Evolutionary conservation across 2,888 invertebrate species (phyloP), one percentile per base, ranked within the genome.

Genomic region (Capitulum mitella): DNA sequence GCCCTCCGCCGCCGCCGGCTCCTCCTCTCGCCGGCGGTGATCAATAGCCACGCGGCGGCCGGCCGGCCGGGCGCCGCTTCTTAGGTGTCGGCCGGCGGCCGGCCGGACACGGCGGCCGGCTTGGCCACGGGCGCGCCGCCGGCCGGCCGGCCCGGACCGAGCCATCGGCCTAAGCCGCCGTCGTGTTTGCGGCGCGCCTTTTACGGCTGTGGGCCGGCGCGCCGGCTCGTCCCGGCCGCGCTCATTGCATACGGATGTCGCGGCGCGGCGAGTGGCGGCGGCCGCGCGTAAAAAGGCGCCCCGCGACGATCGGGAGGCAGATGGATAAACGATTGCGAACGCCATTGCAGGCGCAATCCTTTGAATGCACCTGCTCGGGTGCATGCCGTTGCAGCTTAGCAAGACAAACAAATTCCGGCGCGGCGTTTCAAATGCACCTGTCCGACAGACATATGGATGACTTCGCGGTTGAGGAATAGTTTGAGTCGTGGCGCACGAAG

Each of bases 321-420:
- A 61, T 32, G 61, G 32, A 61, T 61, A 61, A 61, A 32, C 14
- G n/a, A 61, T 61, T 61, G 61, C 61, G 12, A 32, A 32, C 61
- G 32, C 61, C 32, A 61, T 5, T 61, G 61, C 61, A 61, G 32
- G 32, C 32, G 61, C 61, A 3, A n/a, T n/a, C 32, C 32, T 61
- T 61, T 32, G 61, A 61, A 32, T 61, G 61, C 61, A 16, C 32
- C 61, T 61, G 22, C 32, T 1, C 32, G n/a, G 61, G 8, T 61
- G 61, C 61, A 61, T 61, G 61, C 61, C 61, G 61, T 3, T 16
- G 32, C 61, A 16, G 61, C 61, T 61, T 61, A 32, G 61, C 61
- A 32, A 16, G 61, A 61, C 10, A 61, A 61, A 61, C 32, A 61
- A 61, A 61, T 14, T 61, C 61, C 32, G 10, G 61, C n/a, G 8